Conservation (phyloP, 2,797 vertebrate species). For the Neosalanx taihuensis region DNA sequence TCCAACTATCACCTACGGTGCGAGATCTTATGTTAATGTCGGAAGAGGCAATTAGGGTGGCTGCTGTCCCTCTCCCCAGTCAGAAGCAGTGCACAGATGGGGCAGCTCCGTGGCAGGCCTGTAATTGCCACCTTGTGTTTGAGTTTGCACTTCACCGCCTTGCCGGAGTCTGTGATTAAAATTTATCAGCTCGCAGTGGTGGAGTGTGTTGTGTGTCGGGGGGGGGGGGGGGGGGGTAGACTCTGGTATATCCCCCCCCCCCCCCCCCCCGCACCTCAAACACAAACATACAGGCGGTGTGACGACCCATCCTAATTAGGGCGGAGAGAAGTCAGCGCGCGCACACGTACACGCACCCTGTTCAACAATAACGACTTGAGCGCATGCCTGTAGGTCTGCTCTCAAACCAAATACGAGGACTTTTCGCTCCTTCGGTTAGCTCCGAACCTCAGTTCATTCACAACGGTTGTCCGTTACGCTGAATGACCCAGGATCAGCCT, state of each 20-base stretch:
- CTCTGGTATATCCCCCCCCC: slow-evolving; percentile 43
- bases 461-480: neutral
- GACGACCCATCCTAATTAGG: slow-evolving; percentile 1
- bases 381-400: neutral
- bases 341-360: neutral
- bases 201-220: slow-evolving; percentile 6
- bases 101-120: neutral
- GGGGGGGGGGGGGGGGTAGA: slow-evolving; percentile 34
- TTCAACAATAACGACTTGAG: neutral
- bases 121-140: slow-evolving; percentile 52
- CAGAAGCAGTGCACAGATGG: slow-evolving; percentile 35
- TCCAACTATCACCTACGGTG: slow-evolving; percentile 35
- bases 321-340: neutral
- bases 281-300: neutral
- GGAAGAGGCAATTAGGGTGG: slow-evolving; percentile 18
- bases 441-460: neutral
- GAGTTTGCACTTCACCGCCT: slow-evolving; percentile 52
- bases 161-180: slow-evolving; percentile 38
- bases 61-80: slow-evolving; percentile 39
- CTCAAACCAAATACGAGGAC: no score
- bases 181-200: slow-evolving; percentile 33
- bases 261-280: slow-evolving; percentile 9
- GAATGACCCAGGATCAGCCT: neutral
- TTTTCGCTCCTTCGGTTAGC: neutral
- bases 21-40: slow-evolving; percentile 23